These are phyloP conservation scores for Mesoligia furuncula DNA, from an alignment of 2,888 invertebrate genomes.

Conservation along the genomic window DNA sequence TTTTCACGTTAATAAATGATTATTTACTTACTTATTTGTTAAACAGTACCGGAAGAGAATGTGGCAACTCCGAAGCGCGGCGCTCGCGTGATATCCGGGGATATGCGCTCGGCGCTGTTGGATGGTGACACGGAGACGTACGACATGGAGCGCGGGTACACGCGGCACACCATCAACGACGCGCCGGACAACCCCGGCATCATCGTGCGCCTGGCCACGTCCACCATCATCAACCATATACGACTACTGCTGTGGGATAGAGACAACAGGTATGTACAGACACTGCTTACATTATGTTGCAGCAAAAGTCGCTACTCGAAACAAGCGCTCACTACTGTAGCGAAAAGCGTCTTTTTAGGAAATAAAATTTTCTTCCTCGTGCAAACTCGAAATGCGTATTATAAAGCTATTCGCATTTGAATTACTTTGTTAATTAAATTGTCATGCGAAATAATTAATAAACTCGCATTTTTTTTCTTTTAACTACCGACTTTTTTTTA, in stretches of 20 bases:
- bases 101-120: slow-evolving; percentile 96
- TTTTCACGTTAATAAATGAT: neutral
- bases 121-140: slow-evolving; percentile 97
- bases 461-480: neutral
- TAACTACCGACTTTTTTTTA: neutral
- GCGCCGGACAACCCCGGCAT: slow-evolving; percentile 93
- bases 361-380: neutral
- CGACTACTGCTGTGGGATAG: slow-evolving; percentile 98
- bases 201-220: slow-evolving; percentile 94
- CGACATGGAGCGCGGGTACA: slow-evolving; percentile 98
- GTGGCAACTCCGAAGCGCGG: slow-evolving; percentile 95
- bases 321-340: too few species aligned
- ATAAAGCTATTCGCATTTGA: neutral
- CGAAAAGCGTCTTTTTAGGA: neutral
- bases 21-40: neutral
- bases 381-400: neutral
- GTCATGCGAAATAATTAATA: neutral
- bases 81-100: slow-evolving; percentile 97
- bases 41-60: slow-evolving; percentile 96
- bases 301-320: neutral
- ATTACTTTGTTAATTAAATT: neutral
- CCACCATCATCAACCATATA: slow-evolving; percentile 98
- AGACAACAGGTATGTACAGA: slow-evolving; percentile 92
- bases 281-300: neutral
- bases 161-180: slow-evolving; percentile 96